Conservation (phyloP, 2,888 invertebrate genomes). For the Pachycephus smyrnensis region DNA sequence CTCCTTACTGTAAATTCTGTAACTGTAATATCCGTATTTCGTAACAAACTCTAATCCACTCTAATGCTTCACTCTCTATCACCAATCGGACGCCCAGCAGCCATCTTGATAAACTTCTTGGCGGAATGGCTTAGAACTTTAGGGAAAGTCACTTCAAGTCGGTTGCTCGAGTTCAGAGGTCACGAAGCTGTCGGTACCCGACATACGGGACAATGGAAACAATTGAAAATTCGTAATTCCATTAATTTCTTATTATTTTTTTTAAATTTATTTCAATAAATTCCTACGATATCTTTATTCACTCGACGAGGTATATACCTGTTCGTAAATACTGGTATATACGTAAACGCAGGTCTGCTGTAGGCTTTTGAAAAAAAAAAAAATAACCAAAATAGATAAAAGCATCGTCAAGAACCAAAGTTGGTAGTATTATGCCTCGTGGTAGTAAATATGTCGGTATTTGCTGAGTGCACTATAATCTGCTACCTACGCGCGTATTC, state of each 20-base stretch:
- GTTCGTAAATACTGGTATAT: background rate
- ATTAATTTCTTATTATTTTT: background rate
- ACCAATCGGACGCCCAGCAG: too few species aligned
- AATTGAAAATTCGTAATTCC: background rate
- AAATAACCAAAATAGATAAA: background rate
- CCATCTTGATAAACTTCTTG: background rate
- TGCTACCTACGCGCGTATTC: slow-evolving; percentile 3
- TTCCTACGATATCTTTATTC: background rate
- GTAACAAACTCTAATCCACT: background rate
- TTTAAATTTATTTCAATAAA: background rate
- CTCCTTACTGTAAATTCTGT: background rate
- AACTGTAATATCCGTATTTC: background rate
- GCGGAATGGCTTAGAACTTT: background rate
- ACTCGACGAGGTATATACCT: background rate
- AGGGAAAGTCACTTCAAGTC: background rate
- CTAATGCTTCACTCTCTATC: accelerated
- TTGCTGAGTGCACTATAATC: slow-evolving; percentile 11
- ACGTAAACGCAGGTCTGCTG: background rate
- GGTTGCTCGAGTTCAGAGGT: too few species aligned
- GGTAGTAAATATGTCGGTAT: slow-evolving; percentile 7
- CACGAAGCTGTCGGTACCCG: background rate
- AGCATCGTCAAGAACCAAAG: background rate
- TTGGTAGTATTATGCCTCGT: background rate
- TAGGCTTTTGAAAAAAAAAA: background rate
- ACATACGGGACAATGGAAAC: background rate